A percentile compares a stretch with the other conserved stretches of the same genome.
These are phyloP conservation scores for Serinus canaria DNA, from an alignment of 2,113 vertebrate species.

Conservation along the genomic window DNA sequence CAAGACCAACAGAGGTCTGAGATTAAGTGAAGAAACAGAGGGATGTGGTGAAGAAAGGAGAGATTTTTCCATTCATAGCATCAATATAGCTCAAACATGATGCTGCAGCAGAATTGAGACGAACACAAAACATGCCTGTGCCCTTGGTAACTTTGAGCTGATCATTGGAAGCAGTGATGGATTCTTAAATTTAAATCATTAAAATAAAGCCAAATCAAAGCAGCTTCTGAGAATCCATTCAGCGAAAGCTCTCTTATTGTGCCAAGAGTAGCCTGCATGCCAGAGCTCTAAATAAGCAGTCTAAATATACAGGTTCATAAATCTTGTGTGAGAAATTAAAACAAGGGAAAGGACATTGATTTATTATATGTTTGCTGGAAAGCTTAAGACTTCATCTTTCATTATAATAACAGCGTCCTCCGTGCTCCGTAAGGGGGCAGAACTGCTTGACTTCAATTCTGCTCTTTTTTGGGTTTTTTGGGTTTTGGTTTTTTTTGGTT, in stretches of 20 bases:
- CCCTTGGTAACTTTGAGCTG: not conserved
- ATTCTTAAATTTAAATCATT: conserved; percentile 27
- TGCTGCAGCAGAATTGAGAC: not conserved
- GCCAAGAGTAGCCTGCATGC: conserved; percentile 12
- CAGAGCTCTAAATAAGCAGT: conserved; percentile 42
- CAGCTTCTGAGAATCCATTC: conserved; percentile 27
- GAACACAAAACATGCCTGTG: not conserved
- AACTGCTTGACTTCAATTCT: conserved; percentile 40
- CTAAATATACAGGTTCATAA: conserved; percentile 58
- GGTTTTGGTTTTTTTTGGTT: not conserved
- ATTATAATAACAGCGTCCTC: not conserved
- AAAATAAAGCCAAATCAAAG: conserved; percentile 28
- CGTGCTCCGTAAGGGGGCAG: not conserved
- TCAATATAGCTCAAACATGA: not conserved
- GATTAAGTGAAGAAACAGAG: not conserved
- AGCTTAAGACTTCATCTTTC: conserved; percentile 30
- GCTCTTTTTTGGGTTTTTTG: not conserved
- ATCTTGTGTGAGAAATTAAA: conserved; percentile 65
- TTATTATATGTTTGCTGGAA: conserved; percentile 47
- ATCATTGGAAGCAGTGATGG: not conserved
- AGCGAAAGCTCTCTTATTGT: conserved; percentile 4
- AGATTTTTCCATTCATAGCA: not conserved
- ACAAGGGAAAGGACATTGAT: conserved; percentile 50
- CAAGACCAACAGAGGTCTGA: not conserved
- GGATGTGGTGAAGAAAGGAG: not conserved